phyloP scores from a whole-genome alignment of 92 coral and sea anemone genomes.

The Hydrozoanthus gracilis region DNA sequence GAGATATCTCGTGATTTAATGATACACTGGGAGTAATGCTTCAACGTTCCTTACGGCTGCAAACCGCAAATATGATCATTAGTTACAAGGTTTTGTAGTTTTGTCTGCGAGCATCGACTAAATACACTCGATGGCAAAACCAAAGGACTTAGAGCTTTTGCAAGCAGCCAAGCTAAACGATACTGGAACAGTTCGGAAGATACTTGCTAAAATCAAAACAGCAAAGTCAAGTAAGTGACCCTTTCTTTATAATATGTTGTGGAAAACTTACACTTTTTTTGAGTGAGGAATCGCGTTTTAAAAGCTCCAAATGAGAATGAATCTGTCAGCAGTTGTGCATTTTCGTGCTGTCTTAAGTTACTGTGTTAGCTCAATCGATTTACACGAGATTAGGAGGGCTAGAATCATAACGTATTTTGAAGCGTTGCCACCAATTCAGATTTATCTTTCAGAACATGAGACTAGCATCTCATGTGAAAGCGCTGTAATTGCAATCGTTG shows the following conservation, averaged over 20 bases:
- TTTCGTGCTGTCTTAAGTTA: neutral
- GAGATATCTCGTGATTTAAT: constrained; percentile 5
- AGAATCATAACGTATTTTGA: neutral
- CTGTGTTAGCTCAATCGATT: neutral
- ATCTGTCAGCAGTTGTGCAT: neutral
- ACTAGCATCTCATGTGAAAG: constrained; percentile 25
- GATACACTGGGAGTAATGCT: neutral
- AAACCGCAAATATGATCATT: constrained; percentile 21
- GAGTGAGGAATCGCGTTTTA: neutral
- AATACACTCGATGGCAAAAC: constrained; percentile 25
- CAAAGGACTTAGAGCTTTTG: constrained; percentile 92
- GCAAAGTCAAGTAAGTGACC: constrained; percentile 87
- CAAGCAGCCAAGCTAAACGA: constrained; percentile 92
- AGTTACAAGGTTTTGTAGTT: neutral
- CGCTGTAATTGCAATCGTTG: neutral
- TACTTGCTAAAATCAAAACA: constrained; percentile 80
- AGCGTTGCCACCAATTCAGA: neutral
- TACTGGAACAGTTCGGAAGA: constrained; percentile 78
- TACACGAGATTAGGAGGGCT: neutral
- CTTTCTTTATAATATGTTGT: neutral
- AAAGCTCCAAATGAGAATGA: neutral
- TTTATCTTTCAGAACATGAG: neutral
- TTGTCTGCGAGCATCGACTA: neutral
- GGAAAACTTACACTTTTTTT: neutral
- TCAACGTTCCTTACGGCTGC: neutral